These are phyloP conservation scores for Acrocyrtus sp. DNA, from an alignment of 2,888 invertebrate species.

Conservation along the genomic window DNA sequence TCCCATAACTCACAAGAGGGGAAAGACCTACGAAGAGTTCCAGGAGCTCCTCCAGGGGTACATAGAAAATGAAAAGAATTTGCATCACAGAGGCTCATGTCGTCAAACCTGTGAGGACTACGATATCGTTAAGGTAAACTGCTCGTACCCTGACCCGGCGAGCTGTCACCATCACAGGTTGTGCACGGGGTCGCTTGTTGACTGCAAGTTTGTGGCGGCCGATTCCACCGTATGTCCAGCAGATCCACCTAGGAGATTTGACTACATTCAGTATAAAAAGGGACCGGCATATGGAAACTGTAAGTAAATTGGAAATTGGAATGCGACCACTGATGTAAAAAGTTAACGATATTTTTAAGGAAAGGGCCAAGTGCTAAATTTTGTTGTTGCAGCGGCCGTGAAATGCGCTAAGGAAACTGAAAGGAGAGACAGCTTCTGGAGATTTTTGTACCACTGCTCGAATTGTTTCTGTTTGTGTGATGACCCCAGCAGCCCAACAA, in stretches of 20 bases:
- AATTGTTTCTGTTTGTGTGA: slow-evolving; percentile 88
- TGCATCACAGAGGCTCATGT: slow-evolving; percentile 80
- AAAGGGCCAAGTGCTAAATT: too few species aligned
- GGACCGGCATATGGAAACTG: slow-evolving; percentile 67
- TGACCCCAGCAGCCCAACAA: slow-evolving; percentile 73
- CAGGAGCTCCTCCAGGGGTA: slow-evolving; percentile 83
- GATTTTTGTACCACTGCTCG: slow-evolving; percentile 73
- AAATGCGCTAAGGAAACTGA: slow-evolving; percentile 49
- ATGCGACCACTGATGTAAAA: too few species aligned
- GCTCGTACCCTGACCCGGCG: slow-evolving; percentile 76
- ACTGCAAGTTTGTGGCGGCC: slow-evolving; percentile 81
- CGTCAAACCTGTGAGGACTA: slow-evolving; percentile 83
- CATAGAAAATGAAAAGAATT: slow-evolving; percentile 89
- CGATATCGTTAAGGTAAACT: slow-evolving; percentile 75
- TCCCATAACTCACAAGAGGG: slow-evolving; percentile 74
- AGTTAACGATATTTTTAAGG: too few species aligned
- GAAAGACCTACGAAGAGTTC: slow-evolving; percentile 78
- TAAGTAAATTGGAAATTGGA: too few species aligned
- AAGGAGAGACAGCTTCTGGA: slow-evolving; percentile 83
- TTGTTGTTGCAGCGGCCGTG: slow-evolving; percentile 18
- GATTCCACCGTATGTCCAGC: slow-evolving; percentile 88
- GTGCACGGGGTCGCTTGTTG: slow-evolving; percentile 72
- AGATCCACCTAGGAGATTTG: slow-evolving; percentile 79
- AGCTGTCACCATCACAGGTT: slow-evolving; percentile 75
- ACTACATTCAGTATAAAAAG: slow-evolving; percentile 86